A percentile compares a stretch with the other conserved stretches of the same genome.
phyloP scores from a whole-genome alignment of 2,113 vertebrate genomes.

The Cheilinus undulatus region DNA sequence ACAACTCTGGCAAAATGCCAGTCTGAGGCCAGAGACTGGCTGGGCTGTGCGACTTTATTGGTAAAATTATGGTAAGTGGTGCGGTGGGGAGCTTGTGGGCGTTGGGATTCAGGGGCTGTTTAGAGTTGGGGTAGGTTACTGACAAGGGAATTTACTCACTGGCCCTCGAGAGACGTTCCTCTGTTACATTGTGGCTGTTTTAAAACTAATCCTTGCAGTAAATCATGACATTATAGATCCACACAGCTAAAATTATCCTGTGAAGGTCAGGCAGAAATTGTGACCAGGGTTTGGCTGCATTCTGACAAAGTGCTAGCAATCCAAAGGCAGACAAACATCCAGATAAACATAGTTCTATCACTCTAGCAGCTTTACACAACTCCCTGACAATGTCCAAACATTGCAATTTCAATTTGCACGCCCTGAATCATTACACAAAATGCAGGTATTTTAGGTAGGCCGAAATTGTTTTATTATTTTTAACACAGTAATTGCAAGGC shows the following conservation, averaged over 20 bases:
- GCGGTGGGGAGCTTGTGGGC: slow-evolving; percentile 58
- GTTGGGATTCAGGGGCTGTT: neutral
- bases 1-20: slow-evolving; percentile 31
- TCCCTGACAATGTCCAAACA: slow-evolving; percentile 77
- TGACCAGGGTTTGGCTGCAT: slow-evolving; percentile 70
- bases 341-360: slow-evolving; percentile 73
- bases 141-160: slow-evolving; percentile 70
- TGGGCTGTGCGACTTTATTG: slow-evolving; percentile 67
- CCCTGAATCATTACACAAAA: slow-evolving; percentile 82
- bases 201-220: slow-evolving; percentile 78
- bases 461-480: slow-evolving; percentile 86
- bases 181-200: slow-evolving; percentile 71
- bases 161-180: slow-evolving; percentile 68
- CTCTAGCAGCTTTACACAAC: slow-evolving; percentile 67
- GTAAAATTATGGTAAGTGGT: slow-evolving; percentile 68
- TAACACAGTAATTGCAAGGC: slow-evolving; percentile 87
- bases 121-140: slow-evolving; percentile 46
- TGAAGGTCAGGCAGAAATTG: slow-evolving; percentile 74
- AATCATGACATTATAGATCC: slow-evolving; percentile 78
- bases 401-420: slow-evolving; percentile 83
- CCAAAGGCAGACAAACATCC: slow-evolving; percentile 71
- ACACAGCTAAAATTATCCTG: slow-evolving; percentile 74
- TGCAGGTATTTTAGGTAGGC: slow-evolving; percentile 86
- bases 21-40: slow-evolving; percentile 46
- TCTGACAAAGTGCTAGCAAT: slow-evolving; percentile 68